Base-by-base conservation (phyloP, 2,797 vertebrate species). In the Smutsia gigantea region DNA sequence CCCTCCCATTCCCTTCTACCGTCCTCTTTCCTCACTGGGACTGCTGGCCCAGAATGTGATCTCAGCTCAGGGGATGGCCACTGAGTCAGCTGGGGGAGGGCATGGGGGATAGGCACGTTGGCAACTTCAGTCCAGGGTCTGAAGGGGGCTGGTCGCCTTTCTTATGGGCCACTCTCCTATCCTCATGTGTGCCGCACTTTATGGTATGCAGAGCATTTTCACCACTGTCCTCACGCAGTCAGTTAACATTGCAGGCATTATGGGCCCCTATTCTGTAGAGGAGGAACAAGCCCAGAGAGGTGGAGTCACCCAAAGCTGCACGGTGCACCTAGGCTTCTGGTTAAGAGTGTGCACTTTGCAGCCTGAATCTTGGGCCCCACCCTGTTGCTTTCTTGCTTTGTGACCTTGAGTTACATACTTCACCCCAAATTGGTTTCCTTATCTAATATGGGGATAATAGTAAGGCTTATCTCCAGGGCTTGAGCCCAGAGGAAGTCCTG, bases 51-150 rank as follows among this genome's bases (percentile, higher is more conserved):
- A 53, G 53, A 27, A 69, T 57, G 0, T 11, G 42, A 25, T 71
- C 89, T 49, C 23, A 7, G 37, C 68, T 27, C 7, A 23, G 25
- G 1, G 10, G 13, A 37, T 4, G 21, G 68, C 29, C 15, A 55
- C 72, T 17, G 79, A 91, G 88, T 84, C 49, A 46, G 42, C 8
- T 25, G 49, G 18, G 46, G 18, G 18, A 55, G 57, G 34, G 57
- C 29, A 8, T 1, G 3, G 59, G 29, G 39, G 31, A 3, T 4
- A 53, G 29, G 61, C 57, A 0, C 2, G 2, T 13, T 1, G 39
- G 69, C 5, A 29, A 27, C 74, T 12, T 10, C 51, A 15, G 13
- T 2, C 84, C 34, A 0, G 37, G 74, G 31, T 29, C 78, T n/a
- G 23, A 77, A 64, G 79, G 34, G 34, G 25, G 31, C 59, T 49